A percentile compares a stretch with the other conserved stretches of the same genome.
Evolutionary conservation across 1,140 invertebrate species (phyloP).

Genomic region (Cryptotermes secundus): DNA sequence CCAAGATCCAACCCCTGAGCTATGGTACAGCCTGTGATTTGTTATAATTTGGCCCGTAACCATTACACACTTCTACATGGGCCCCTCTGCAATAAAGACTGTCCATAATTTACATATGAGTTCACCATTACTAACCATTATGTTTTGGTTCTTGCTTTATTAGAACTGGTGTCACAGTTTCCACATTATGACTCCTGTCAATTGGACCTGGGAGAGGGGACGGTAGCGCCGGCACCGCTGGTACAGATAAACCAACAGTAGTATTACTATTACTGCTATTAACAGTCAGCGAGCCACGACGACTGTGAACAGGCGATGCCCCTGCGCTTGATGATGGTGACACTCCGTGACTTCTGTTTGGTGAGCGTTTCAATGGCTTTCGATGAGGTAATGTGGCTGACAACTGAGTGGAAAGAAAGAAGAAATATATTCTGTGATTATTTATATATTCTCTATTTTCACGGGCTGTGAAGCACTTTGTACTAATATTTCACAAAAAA

Average conservation of each 20-base stretch:
- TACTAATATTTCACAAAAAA: too few species aligned
- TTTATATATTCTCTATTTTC: not conserved
- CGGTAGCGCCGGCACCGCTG: not conserved
- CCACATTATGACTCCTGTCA: constrained; percentile 1
- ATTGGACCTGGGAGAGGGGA: not conserved
- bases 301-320: constrained; percentile 30
- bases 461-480: too few species aligned
- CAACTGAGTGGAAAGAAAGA: constrained; percentile 28
- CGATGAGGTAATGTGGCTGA: constrained; percentile 31
- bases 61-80: too few species aligned
- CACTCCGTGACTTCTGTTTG: constrained; percentile 27
- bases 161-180: not conserved
- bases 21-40: too few species aligned
- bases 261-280: not conserved
- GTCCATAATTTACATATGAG: too few species aligned
- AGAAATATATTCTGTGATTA: not conserved
- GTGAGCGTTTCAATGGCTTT: constrained; percentile 27
- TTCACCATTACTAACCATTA: not conserved
- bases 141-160: not conserved
- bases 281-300: constrained; percentile 27
- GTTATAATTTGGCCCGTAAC: too few species aligned
- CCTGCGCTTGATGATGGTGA: constrained; percentile 33
- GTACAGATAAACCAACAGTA: not conserved
- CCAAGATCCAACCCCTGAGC: too few species aligned
- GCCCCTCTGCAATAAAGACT: too few species aligned